Evolutionary conservation across 1,140 invertebrate genomes (phyloP).

Genomic region (Sminthurides bifidus): DNA sequence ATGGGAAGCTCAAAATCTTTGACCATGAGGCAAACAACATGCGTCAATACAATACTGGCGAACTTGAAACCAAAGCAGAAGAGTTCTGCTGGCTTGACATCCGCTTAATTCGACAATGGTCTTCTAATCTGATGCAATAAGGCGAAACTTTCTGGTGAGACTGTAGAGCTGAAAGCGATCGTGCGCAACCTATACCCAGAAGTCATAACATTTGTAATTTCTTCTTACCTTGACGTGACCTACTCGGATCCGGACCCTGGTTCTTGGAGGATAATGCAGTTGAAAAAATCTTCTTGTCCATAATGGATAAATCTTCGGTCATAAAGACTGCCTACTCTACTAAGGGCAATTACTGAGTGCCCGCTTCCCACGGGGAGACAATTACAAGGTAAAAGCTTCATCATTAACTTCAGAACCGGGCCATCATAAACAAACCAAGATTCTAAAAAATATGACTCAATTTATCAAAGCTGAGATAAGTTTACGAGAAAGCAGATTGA

Average conservation of each 20-base stretch:
- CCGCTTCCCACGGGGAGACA: conserved; percentile 25
- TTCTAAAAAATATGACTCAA: not conserved
- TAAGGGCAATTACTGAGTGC: conserved; percentile 18
- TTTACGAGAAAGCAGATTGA: not conserved
- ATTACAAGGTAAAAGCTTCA: conserved; percentile 21
- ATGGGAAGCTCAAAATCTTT: too few species aligned
- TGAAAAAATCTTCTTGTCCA: conserved; percentile 18
- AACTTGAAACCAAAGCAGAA: too few species aligned
- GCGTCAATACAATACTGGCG: too few species aligned
- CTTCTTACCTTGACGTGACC: conserved; percentile 15
- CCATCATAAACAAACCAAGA: conserved; percentile 12
- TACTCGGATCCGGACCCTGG: conserved; percentile 3
- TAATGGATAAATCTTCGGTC: conserved; percentile 23
- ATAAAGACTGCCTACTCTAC: too few species aligned
- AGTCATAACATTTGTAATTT: not conserved
- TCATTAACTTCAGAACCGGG: conserved; percentile 26
- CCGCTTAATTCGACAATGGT: too few species aligned
- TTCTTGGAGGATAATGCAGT: not conserved
- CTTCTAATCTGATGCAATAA: too few species aligned
- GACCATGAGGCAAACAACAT: too few species aligned
- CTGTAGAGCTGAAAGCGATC: too few species aligned
- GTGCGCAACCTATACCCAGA: not conserved
- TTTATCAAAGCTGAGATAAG: not conserved
- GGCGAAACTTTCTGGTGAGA: too few species aligned
- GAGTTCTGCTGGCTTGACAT: too few species aligned